These are phyloP conservation scores for Pollachius pollachius DNA, from an alignment of 2,113 vertebrate genomes.

Conservation along the genomic window DNA sequence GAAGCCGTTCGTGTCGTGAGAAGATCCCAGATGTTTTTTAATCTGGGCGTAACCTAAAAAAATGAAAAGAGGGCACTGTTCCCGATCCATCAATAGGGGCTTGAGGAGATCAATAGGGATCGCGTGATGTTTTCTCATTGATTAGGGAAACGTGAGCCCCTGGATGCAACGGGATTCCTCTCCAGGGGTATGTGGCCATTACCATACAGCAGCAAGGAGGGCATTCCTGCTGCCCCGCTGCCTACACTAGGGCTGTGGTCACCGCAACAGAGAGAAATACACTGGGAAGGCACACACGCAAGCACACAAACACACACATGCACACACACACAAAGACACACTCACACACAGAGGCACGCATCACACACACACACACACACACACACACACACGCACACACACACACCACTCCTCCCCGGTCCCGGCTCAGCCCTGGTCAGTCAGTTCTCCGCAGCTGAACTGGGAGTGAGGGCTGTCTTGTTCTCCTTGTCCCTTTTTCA, in stretches of 20 bases:
- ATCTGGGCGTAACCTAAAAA: slow-evolving; percentile 37
- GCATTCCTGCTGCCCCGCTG: not conserved
- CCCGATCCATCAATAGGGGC: slow-evolving; percentile 67
- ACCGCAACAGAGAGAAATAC: too few relatives aligned
- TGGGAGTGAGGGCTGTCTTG: too few relatives aligned
- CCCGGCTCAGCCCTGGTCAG: too few relatives aligned
- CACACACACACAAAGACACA: too few relatives aligned
- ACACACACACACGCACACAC: too few relatives aligned
- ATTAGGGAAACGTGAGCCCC: slow-evolving; percentile 75
- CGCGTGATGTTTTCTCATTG: slow-evolving; percentile 77
- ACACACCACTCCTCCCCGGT: too few relatives aligned
- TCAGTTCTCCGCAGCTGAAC: too few relatives aligned
- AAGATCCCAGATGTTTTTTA: slow-evolving; percentile 60
- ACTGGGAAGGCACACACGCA: too few relatives aligned
- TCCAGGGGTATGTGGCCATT: slow-evolving; percentile 38
- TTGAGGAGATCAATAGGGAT: slow-evolving; percentile 77
- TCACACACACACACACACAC: too few relatives aligned
- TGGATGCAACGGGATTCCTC: slow-evolving; percentile 74
- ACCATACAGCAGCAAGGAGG: not conserved
- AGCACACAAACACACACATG: too few relatives aligned
- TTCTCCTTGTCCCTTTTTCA: not conserved
- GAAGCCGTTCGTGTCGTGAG: slow-evolving; percentile 50
- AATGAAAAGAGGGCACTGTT: slow-evolving; percentile 45
- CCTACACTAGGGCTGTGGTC: slow-evolving; percentile 27
- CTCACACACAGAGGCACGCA: too few relatives aligned